Percentiles rank a stretch among this genome's conserved stretches.
phyloP scores from a whole-genome alignment of 2,888 invertebrate species.

The Drosophila paranaensis region DNA sequence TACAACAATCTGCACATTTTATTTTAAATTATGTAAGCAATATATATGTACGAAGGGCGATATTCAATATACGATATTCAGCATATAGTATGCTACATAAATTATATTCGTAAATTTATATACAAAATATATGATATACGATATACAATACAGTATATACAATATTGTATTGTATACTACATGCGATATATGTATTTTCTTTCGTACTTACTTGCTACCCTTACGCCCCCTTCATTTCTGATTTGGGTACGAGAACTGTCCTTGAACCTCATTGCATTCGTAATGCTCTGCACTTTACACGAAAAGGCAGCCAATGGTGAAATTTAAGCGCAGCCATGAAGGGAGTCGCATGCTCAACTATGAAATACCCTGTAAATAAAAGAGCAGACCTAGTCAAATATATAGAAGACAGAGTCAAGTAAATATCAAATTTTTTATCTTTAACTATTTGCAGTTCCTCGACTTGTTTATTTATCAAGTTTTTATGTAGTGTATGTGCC shows the following conservation, averaged over 20 bases:
- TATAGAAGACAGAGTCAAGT: not conserved
- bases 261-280: slow-evolving; percentile 57
- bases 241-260: slow-evolving; percentile 31
- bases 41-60: not conserved
- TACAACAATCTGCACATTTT: too few species aligned
- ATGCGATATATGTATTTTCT: too few species aligned
- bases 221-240: not conserved
- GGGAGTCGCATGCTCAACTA: not conserved
- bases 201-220: not conserved
- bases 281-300: slow-evolving; percentile 51
- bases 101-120: not conserved
- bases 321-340: slow-evolving; percentile 24
- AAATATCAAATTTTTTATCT: not conserved
- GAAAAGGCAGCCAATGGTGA: slow-evolving; percentile 8
- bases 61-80: not conserved
- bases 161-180: not conserved
- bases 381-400: not conserved
- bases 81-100: too few species aligned
- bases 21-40: too few species aligned
- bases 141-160: not conserved
- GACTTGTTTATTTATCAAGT: not conserved
- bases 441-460: too few species aligned
- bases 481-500: not conserved
- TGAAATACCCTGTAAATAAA: slow-evolving; percentile 18
- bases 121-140: not conserved